A percentile compares a stretch with the other conserved stretches of the same genome.
phyloP scores from a whole-genome alignment of 2,113 vertebrate genomes.

The Uria lomvia region DNA sequence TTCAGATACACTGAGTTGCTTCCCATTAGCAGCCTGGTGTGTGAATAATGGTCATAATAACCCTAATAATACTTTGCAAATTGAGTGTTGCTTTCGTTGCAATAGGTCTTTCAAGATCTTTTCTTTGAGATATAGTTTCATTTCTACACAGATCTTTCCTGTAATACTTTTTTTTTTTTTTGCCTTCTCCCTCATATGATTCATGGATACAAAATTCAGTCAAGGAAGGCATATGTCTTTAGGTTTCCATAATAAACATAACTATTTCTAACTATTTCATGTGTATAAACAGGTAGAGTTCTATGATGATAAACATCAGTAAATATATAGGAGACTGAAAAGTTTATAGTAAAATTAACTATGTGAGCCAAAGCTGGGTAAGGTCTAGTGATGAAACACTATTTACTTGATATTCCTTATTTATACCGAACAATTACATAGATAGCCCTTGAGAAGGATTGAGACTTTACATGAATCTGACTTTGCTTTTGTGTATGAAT shows the following conservation, averaged over 20 bases:
- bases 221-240: background rate
- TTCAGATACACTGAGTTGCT: constrained; percentile 17
- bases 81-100: background rate
- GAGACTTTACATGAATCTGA: background rate
- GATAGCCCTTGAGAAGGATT: background rate
- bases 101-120: constrained; percentile 20
- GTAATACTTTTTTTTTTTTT: background rate
- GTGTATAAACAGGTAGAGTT: background rate
- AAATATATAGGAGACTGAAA: background rate
- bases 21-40: background rate
- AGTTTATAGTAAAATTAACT: background rate
- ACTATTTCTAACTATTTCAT: background rate
- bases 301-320: constrained; percentile 21
- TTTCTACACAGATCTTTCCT: background rate
- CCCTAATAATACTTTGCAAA: constrained; percentile 32
- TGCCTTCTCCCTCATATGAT: background rate
- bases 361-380: background rate
- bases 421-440: background rate
- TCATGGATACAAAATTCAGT: background rate
- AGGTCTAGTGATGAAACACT: background rate
- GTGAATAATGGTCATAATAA: constrained; percentile 52
- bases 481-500: background rate
- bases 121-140: constrained; percentile 27
- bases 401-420: background rate
- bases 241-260: background rate